Conservation (phyloP, 37 sponge, comb jelly and placozoan genomes). For the Halisarca cf. caerulea region DNA sequence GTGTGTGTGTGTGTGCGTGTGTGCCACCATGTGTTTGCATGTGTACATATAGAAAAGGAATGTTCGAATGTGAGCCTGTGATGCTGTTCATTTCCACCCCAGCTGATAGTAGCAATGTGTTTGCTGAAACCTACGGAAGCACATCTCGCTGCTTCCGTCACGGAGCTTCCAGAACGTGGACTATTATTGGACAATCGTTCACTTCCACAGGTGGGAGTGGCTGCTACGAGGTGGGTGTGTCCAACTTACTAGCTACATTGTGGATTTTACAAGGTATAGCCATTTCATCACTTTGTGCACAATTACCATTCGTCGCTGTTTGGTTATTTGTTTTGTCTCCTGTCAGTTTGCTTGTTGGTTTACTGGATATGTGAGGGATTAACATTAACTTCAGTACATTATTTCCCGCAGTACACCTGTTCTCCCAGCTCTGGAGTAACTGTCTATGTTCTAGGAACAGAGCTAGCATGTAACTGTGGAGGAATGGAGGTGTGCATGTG, state of each 20-base stretch:
- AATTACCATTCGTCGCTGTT: too few species aligned
- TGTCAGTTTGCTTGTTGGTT: too few species aligned
- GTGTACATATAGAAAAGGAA: too few species aligned
- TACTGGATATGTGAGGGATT: too few species aligned
- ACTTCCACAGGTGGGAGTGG: conserved; percentile 41
- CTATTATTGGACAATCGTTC: not conserved
- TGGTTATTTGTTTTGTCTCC: too few species aligned
- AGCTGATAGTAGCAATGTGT: conserved; percentile 10
- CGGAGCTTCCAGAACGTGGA: conserved; percentile 20
- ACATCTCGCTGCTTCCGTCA: conserved; percentile 52
- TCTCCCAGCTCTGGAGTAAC: conserved; percentile 17
- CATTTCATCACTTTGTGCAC: too few species aligned
- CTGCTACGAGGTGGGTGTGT: conserved; percentile 59
- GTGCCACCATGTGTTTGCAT: too few species aligned
- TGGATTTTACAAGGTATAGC: too few species aligned
- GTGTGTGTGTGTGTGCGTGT: not conserved
- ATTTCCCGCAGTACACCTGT: conserved; percentile 41
- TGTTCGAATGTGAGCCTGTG: too few species aligned
- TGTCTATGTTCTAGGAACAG: conserved; percentile 27
- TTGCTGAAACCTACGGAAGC: conserved; percentile 51
- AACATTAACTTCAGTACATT: too few species aligned
- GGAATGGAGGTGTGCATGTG: conserved; percentile 60
- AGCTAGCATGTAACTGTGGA: conserved; percentile 30
- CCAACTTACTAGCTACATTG: too few species aligned
- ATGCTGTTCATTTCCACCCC: too few species aligned